These are phyloP conservation scores for Otolemur crassicaudatus DNA, from an alignment of 2,797 vertebrate genomes.

Conservation along the genomic window DNA sequence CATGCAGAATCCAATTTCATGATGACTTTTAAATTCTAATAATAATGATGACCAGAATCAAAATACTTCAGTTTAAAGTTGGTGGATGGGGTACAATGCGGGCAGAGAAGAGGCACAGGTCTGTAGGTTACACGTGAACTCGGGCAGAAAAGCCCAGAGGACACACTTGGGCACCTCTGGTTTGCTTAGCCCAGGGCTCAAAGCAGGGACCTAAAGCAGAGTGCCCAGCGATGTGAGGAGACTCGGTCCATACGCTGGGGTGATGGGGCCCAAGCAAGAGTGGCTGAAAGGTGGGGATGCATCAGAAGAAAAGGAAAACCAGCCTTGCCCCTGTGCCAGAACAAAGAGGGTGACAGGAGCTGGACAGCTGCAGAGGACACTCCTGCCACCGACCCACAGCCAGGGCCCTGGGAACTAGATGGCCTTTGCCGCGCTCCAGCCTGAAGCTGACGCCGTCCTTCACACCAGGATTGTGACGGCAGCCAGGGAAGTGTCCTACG, in stretches of 20 bases:
- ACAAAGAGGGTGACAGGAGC: background rate
- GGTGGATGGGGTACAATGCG: background rate
- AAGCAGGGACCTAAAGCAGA: background rate
- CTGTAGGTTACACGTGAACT: background rate
- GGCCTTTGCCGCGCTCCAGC: background rate
- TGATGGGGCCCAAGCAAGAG: background rate
- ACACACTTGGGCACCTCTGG: background rate
- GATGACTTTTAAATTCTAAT: background rate
- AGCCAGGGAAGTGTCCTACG: background rate
- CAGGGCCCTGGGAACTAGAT: too few species aligned
- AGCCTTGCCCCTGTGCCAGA: background rate
- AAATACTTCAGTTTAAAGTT: background rate
- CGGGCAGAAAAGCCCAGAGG: background rate
- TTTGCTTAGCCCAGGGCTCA: background rate
- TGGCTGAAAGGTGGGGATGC: background rate
- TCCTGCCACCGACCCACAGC: background rate
- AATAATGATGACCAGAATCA: background rate
- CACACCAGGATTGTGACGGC: background rate
- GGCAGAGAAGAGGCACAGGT: background rate
- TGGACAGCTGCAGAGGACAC: background rate
- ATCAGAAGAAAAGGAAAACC: background rate
- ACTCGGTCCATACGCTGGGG: background rate
- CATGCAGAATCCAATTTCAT: background rate
- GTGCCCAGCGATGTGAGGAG: background rate
- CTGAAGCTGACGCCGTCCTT: background rate